Conservation (phyloP, 2,888 invertebrate species). For the Patella pellucida region DNA sequence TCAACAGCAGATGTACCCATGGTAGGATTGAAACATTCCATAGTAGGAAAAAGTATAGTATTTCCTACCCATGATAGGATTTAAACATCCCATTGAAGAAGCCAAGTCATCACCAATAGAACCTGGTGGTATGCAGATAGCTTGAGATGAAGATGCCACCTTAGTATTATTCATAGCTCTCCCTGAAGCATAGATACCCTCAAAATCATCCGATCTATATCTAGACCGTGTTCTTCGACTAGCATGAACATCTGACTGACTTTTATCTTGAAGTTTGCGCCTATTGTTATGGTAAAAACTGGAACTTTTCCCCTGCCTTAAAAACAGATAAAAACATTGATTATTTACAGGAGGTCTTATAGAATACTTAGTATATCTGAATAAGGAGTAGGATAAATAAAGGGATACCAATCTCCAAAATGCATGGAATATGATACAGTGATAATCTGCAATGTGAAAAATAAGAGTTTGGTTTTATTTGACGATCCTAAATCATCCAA, state of each 20-base stretch:
- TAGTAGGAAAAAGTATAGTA: too few relatives aligned
- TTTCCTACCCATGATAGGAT: constrained; percentile 41
- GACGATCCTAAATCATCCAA: too few relatives aligned
- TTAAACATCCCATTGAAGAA: constrained; percentile 43
- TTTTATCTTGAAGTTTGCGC: not conserved
- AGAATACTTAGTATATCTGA: too few relatives aligned
- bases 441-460: too few relatives aligned
- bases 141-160: constrained; percentile 36
- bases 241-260: not conserved
- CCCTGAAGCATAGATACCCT: constrained; percentile 14
- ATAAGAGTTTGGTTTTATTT: too few relatives aligned
- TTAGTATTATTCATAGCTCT: constrained; percentile 11
- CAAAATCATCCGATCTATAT: constrained; percentile 16
- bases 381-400: too few relatives aligned
- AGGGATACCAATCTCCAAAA: too few relatives aligned
- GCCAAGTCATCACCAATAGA: constrained; percentile 45
- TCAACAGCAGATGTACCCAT: too few relatives aligned
- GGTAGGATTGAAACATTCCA: too few relatives aligned
- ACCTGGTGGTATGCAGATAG: constrained; percentile 41
- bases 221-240: not conserved
- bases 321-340: too few relatives aligned
- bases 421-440: too few relatives aligned
- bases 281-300: not conserved
- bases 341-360: too few relatives aligned
- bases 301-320: constrained; percentile 1